These are phyloP conservation scores for Phaonia tiefii DNA, from an alignment of 2,888 invertebrate species.

Conservation along the genomic window DNA sequence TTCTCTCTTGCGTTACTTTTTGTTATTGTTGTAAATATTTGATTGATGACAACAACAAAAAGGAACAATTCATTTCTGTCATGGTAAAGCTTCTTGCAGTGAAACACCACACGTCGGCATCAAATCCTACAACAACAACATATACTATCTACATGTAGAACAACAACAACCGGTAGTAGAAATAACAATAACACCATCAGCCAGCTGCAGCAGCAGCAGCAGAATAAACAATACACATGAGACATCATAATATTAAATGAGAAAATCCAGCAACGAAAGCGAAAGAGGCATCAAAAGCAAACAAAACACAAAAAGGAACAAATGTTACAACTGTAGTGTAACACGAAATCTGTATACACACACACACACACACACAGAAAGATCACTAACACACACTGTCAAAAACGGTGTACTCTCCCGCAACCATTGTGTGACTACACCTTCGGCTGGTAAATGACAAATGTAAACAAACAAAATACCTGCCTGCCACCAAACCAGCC, in stretches of 20 bases:
- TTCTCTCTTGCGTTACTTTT: not conserved
- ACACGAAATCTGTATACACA: constrained; percentile 20
- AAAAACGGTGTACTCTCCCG: constrained; percentile 25
- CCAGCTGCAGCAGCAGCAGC: constrained; percentile 25
- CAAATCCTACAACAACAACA: too few species aligned
- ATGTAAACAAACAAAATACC: constrained; percentile 37
- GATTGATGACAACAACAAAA: constrained; percentile 65
- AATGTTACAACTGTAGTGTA: constrained; percentile 26
- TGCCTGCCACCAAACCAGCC: too few species aligned
- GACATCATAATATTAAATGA: constrained; percentile 50
- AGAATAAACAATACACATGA: constrained; percentile 54
- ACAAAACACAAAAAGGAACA: not conserved
- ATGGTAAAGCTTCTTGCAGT: constrained; percentile 2
- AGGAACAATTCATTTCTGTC: constrained; percentile 40
- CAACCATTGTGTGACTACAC: not conserved
- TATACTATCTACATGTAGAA: not conserved
- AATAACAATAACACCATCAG: too few species aligned
- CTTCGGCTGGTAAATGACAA: constrained; percentile 9
- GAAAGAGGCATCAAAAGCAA: not conserved
- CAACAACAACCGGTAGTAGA: constrained; percentile 7
- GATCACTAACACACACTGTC: not conserved
- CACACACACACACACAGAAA: not conserved
- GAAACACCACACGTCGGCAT: not conserved
- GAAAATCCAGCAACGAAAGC: constrained; percentile 14
- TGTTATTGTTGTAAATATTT: constrained; percentile 53